Conservation (phyloP, 2,888 invertebrate species). For the Amphipyra tragopoginis region DNA sequence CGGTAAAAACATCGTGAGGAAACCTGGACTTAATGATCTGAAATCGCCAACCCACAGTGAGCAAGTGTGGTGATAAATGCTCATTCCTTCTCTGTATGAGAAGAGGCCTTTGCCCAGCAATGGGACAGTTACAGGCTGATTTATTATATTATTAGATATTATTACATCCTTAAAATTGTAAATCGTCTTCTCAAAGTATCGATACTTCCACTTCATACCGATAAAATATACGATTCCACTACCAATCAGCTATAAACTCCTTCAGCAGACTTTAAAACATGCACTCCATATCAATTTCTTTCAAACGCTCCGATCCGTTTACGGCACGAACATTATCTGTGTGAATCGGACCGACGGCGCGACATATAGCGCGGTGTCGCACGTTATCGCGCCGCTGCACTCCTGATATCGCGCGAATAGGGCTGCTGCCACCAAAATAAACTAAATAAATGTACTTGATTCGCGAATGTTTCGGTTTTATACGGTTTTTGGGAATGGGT, state of each 20-base stretch:
- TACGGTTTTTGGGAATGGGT: slow-evolving; percentile 13
- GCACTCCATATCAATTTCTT: slow-evolving; percentile 69
- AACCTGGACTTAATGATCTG: too few relatives aligned
- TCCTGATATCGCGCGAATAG: slow-evolving; percentile 55
- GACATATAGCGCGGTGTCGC: slow-evolving; percentile 55
- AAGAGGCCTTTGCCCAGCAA: too few relatives aligned
- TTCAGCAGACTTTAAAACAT: slow-evolving; percentile 26
- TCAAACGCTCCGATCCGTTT: slow-evolving; percentile 65
- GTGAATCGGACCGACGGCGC: slow-evolving; percentile 62
- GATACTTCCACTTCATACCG: too few relatives aligned
- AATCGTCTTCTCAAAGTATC: too few relatives aligned
- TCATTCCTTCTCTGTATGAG: too few relatives aligned
- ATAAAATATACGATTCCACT: slow-evolving; percentile 1
- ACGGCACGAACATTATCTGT: slow-evolving; percentile 66
- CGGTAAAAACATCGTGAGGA: too few relatives aligned
- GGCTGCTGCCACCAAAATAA: slow-evolving; percentile 45
- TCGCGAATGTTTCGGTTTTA: slow-evolving; percentile 29
- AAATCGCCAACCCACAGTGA: too few relatives aligned
- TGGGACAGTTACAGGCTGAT: too few relatives aligned
- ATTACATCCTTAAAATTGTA: too few relatives aligned
- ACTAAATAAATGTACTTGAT: slow-evolving; percentile 53
- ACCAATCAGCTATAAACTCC: slow-evolving; percentile 28
- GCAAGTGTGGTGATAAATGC: too few relatives aligned
- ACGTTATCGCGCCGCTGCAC: slow-evolving; percentile 57
- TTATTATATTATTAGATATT: too few relatives aligned